Evolutionary conservation across 2,113 vertebrate species (phyloP).

Genomic region (Artemisiospiza belli): DNA sequence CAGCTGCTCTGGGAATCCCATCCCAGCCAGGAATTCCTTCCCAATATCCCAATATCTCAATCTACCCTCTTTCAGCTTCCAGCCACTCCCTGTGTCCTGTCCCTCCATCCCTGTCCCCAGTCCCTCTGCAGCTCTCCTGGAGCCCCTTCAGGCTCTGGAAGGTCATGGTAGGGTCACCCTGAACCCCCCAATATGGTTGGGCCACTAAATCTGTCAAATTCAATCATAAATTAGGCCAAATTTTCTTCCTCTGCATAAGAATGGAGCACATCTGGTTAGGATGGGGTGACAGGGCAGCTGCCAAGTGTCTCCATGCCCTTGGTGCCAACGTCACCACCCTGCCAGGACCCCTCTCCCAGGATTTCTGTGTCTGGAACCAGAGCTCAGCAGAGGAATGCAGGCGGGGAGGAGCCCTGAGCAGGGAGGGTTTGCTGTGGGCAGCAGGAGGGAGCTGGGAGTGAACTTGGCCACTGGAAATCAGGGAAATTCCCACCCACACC

Average conservation of each 20-base stretch:
- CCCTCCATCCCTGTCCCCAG: neutral
- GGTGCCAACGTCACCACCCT: accelerated
- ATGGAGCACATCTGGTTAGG: accelerated
- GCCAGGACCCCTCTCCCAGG: neutral
- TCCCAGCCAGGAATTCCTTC: neutral
- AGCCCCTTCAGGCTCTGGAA: neutral
- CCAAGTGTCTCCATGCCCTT: accelerated
- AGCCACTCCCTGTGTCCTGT: neutral
- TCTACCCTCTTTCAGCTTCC: neutral
- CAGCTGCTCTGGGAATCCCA: neutral
- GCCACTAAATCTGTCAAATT: neutral
- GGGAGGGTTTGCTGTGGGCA: neutral
- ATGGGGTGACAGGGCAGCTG: neutral
- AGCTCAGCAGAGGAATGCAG: neutral
- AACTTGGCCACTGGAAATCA: neutral
- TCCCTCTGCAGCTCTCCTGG: neutral
- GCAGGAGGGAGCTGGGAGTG: neutral
- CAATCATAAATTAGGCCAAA: neutral
- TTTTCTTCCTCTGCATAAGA: neutral
- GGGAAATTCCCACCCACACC: neutral
- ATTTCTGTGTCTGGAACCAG: neutral
- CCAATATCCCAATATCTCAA: accelerated
- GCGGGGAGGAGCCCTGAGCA: neutral
- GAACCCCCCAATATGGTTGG: accelerated
- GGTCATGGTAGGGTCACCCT: neutral